Evolutionary conservation across 2,888 invertebrate species (phyloP).

Genomic region (Drosophila imparisetae): DNA sequence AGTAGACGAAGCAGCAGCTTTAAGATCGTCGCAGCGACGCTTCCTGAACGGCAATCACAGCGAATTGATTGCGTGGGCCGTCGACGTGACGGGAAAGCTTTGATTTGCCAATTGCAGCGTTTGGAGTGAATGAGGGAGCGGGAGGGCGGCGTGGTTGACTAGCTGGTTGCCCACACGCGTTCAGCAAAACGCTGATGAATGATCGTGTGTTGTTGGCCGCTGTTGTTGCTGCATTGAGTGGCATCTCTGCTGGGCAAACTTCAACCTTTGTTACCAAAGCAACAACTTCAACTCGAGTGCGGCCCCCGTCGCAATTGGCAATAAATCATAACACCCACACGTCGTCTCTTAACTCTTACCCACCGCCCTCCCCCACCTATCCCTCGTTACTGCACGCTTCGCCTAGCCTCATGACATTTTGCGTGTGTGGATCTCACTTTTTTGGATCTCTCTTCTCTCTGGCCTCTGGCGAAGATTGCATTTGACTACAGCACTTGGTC

Average conservation of each 20-base stretch:
- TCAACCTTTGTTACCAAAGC: slow-evolving; percentile 26
- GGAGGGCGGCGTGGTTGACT: background rate
- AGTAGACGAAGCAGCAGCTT: slow-evolving; percentile 19
- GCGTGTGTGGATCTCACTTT: slow-evolving; percentile 45
- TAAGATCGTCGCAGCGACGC: slow-evolving; percentile 34
- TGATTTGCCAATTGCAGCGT: slow-evolving; percentile 41
- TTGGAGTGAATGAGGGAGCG: background rate
- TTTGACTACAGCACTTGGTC: slow-evolving; percentile 47
- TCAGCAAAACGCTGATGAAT: slow-evolving; percentile 60
- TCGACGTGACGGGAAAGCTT: slow-evolving; percentile 39
- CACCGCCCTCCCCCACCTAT: background rate
- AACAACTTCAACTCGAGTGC: slow-evolving; percentile 21
- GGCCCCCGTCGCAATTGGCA: slow-evolving; percentile 69
- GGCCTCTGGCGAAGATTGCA: slow-evolving; percentile 49
- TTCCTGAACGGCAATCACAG: slow-evolving; percentile 55
- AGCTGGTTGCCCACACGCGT: slow-evolving; percentile 53
- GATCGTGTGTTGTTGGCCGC: slow-evolving; percentile 22
- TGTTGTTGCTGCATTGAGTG: slow-evolving; percentile 30
- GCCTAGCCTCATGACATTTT: slow-evolving; percentile 39
- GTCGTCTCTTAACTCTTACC: slow-evolving; percentile 21
- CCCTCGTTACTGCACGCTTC: slow-evolving; percentile 7
- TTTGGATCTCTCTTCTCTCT: background rate
- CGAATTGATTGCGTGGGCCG: slow-evolving; percentile 57
- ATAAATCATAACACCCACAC: slow-evolving; percentile 78
- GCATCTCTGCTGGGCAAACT: slow-evolving; percentile 38